A percentile compares a stretch with the other conserved stretches of the same genome.
Conservation (phyloP, 2,113 vertebrate genomes). For the Tupaia chinensis region DNA sequence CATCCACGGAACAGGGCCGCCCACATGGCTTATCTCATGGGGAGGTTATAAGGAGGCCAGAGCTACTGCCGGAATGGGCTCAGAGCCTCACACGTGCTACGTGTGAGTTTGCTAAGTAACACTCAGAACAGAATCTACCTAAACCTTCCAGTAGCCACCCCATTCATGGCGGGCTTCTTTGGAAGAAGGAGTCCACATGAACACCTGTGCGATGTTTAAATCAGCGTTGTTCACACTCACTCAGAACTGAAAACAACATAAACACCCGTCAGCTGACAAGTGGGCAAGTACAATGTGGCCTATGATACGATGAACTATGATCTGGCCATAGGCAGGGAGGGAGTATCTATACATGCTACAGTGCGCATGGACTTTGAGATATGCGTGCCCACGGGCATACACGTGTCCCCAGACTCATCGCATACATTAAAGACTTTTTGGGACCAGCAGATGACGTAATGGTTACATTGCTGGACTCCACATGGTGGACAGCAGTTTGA, state of each 20-base stretch:
- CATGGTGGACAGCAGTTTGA: too few species aligned
- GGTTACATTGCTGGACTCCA: too few species aligned
- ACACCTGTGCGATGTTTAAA: background rate
- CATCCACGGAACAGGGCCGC: background rate
- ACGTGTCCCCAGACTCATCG: background rate
- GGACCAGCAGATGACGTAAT: too few species aligned
- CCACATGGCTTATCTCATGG: background rate
- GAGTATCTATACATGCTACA: background rate
- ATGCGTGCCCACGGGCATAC: background rate
- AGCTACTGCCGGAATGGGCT: background rate
- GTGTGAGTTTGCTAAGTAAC: background rate
- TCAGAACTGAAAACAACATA: background rate
- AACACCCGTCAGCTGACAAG: background rate
- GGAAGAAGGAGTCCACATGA: background rate
- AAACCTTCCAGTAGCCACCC: background rate
- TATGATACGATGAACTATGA: background rate
- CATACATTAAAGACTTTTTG: background rate
- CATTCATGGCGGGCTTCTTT: slow-evolving; percentile 4
- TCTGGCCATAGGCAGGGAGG: background rate
- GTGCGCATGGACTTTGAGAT: background rate
- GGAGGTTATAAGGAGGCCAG: background rate
- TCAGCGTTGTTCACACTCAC: background rate
- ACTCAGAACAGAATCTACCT: background rate
- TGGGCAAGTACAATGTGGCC: background rate
- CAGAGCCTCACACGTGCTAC: background rate